Percentiles rank a stretch among this genome's conserved stretches.
Evolutionary conservation across 1,140 invertebrate species (phyloP).

Genomic region (Nilaparvata lugens): DNA sequence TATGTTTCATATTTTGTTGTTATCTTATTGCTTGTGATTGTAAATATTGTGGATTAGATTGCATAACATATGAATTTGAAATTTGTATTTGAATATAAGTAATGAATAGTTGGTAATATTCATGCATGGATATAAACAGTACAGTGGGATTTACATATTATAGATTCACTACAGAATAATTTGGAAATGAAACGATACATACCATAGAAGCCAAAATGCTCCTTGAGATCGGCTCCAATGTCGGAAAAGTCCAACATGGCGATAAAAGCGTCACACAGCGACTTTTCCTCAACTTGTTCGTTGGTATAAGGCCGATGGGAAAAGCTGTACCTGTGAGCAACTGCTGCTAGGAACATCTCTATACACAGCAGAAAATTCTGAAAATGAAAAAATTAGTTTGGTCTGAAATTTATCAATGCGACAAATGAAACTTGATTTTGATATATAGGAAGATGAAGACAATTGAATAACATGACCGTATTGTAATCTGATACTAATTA

Average conservation of each 20-base stretch:
- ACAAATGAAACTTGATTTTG: too few species aligned
- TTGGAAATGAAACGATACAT: constrained; percentile 31
- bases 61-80: background rate
- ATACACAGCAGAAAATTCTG: constrained; percentile 94
- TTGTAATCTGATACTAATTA: too few species aligned
- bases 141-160: background rate
- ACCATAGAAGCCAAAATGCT: constrained; percentile 84
- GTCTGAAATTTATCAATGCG: too few species aligned
- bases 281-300: constrained; percentile 38
- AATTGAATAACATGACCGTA: too few species aligned
- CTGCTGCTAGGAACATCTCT: constrained; percentile 93
- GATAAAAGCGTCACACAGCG: constrained; percentile 51
- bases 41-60: background rate
- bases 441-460: too few species aligned
- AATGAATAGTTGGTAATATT: background rate
- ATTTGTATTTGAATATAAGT: background rate
- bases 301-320: constrained; percentile 72
- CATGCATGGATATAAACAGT: background rate
- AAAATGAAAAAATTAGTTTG: constrained; percentile 25
- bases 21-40: too few species aligned
- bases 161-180: too few species aligned
- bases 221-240: constrained; percentile 81
- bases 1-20: too few species aligned
- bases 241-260: constrained; percentile 94
- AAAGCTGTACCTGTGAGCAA: constrained; percentile 92